Conservation (phyloP, 2,113 vertebrate species). For the Python bivittatus region DNA sequence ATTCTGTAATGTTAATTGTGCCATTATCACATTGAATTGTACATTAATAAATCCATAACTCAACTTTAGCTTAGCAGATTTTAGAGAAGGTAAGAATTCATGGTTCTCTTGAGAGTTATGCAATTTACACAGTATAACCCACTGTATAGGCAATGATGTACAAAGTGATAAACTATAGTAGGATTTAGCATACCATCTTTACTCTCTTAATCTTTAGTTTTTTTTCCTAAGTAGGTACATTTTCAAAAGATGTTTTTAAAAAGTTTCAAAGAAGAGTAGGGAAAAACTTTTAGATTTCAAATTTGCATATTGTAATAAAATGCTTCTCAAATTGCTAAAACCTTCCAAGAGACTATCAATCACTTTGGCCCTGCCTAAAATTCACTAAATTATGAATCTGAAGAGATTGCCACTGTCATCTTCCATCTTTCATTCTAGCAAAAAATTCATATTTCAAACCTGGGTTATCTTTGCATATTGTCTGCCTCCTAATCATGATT, state of each 20-base stretch:
- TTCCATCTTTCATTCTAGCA: slow-evolving; percentile 54
- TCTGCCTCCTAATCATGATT: slow-evolving; percentile 68
- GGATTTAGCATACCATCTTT: slow-evolving; percentile 17
- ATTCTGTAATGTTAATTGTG: slow-evolving; percentile 7
- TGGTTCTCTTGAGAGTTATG: background rate
- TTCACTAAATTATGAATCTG: slow-evolving; percentile 67
- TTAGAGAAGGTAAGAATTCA: background rate
- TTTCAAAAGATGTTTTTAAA: slow-evolving; percentile 38
- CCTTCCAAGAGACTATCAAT: slow-evolving; percentile 55
- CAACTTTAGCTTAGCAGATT: background rate
- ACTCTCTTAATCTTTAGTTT: slow-evolving; percentile 1
- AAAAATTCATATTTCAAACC: slow-evolving; percentile 67
- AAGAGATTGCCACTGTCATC: slow-evolving; percentile 68
- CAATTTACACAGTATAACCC: slow-evolving; percentile 21
- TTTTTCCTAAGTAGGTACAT: slow-evolving; percentile 37
- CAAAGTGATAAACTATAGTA: slow-evolving; percentile 27
- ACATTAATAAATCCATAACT: background rate
- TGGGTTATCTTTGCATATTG: slow-evolving; percentile 61
- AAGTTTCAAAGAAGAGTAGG: slow-evolving; percentile 47
- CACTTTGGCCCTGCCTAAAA: slow-evolving; percentile 58
- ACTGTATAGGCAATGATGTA: background rate
- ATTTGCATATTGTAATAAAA: slow-evolving; percentile 50
- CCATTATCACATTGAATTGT: background rate
- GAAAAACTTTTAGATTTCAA: slow-evolving; percentile 55
- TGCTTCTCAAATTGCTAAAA: slow-evolving; percentile 56